These are phyloP conservation scores for Cebidichthys violaceus DNA, from an alignment of 2,113 vertebrate genomes.

Conservation along the genomic window DNA sequence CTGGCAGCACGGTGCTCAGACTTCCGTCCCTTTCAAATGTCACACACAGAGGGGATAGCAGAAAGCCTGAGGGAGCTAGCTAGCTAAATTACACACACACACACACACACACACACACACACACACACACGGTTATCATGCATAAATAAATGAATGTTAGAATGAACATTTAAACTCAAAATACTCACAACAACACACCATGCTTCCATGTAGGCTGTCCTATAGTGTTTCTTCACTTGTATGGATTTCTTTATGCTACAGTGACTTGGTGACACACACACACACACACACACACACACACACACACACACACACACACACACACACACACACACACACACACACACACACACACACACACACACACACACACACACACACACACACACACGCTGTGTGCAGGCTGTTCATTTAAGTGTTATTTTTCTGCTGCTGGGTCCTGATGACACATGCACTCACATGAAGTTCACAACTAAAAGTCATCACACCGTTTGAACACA, in stretches of 20 bases:
- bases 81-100: conserved; percentile 4
- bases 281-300: conserved; percentile 2
- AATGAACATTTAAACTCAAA: conserved; percentile 48
- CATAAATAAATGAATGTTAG: conserved; percentile 54
- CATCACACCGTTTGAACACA: background rate
- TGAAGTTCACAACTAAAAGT: conserved; percentile 23
- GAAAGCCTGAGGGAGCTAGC: conserved; percentile 50
- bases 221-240: conserved; percentile 27
- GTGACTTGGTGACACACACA: conserved; percentile 21
- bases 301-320: background rate
- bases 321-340: background rate
- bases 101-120: conserved; percentile 33
- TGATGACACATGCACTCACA: conserved; percentile 3
- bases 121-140: conserved; percentile 25
- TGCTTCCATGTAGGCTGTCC: conserved; percentile 3
- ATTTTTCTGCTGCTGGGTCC: conserved; percentile 8
- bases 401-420: conserved; percentile 36
- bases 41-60: conserved; percentile 65
- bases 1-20: conserved; percentile 67
- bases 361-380: background rate
- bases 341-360: conserved; percentile 12
- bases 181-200: conserved; percentile 13
- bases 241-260: conserved; percentile 24
- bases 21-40: conserved; percentile 67
- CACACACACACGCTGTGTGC: background rate